A percentile compares a stretch with the other conserved stretches of the same genome.
Evolutionary conservation across 2,797 vertebrate species (phyloP).

Genomic region (Cetoscarus ocellatus): DNA sequence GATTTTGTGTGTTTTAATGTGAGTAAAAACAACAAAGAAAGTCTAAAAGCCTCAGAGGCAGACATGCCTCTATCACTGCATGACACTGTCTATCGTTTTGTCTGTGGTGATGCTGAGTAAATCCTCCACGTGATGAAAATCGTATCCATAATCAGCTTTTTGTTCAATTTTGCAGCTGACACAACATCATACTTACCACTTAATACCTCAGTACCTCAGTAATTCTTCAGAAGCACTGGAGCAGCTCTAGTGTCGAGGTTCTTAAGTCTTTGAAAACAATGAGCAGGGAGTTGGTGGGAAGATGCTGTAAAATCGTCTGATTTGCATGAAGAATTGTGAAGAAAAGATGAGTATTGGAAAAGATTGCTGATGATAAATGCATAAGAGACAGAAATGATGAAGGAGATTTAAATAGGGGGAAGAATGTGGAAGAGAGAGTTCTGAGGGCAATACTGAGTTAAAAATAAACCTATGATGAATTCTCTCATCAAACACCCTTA

Average conservation of each 20-base stretch:
- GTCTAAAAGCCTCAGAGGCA: slow-evolving; percentile 4
- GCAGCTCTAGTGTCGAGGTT: slow-evolving; percentile 52
- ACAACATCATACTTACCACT: slow-evolving; percentile 23
- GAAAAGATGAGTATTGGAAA: slow-evolving; percentile 64
- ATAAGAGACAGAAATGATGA: slow-evolving; percentile 14
- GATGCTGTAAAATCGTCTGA: slow-evolving; percentile 74
- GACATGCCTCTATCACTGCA: not conserved
- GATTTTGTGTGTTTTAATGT: too few species aligned
- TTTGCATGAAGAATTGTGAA: slow-evolving; percentile 63
- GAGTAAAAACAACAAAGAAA: slow-evolving; percentile 8
- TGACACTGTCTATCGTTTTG: slow-evolving; percentile 10
- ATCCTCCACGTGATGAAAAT: slow-evolving; percentile 5
- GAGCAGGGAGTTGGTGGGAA: slow-evolving; percentile 59
- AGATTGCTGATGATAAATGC: slow-evolving; percentile 63
- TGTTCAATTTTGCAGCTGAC: slow-evolving; percentile 15
- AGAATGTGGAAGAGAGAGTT: slow-evolving; percentile 5
- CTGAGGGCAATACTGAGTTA: slow-evolving; percentile 27
- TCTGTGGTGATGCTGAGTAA: slow-evolving; percentile 9
- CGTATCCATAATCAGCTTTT: slow-evolving; percentile 36
- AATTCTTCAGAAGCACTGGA: slow-evolving; percentile 65
- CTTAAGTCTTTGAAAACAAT: slow-evolving; percentile 64
- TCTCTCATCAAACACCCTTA: too few species aligned
- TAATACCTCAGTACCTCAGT: slow-evolving; percentile 29
- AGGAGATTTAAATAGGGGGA: slow-evolving; percentile 17
- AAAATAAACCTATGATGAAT: not conserved